These are phyloP conservation scores for Cherax destructor DNA, from an alignment of 1,140 invertebrate genomes.

Conservation along the genomic window DNA sequence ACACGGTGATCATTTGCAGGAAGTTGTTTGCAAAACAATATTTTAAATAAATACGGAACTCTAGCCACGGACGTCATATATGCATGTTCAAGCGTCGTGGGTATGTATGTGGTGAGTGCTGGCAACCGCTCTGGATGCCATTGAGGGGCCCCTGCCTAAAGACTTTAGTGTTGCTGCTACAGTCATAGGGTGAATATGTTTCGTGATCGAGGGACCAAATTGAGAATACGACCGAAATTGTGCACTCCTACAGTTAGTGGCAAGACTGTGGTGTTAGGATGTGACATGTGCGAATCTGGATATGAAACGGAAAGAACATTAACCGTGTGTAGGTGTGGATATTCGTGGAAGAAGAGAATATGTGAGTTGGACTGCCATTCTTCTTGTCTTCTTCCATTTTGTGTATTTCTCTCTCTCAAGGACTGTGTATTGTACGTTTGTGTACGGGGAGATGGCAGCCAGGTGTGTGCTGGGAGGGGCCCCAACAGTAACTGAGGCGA, in stretches of 20 bases:
- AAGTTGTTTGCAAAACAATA: not conserved
- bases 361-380: slow-evolving; percentile 67
- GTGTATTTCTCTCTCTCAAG: slow-evolving; percentile 38
- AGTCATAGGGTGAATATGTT: slow-evolving; percentile 64
- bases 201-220: slow-evolving; percentile 67
- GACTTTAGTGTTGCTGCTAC: slow-evolving; percentile 67
- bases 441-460: not conserved
- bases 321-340: slow-evolving; percentile 70
- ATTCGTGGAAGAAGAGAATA: slow-evolving; percentile 71
- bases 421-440: not conserved
- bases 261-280: slow-evolving; percentile 53
- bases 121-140: slow-evolving; percentile 69
- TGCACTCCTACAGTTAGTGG: slow-evolving; percentile 53
- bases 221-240: slow-evolving; percentile 63
- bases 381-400: slow-evolving; percentile 45
- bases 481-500: not conserved
- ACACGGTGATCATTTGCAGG: not conserved
- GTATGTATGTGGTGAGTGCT: slow-evolving; percentile 50
- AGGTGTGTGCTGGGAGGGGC: not conserved
- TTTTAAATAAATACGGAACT: not conserved
- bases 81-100: slow-evolving; percentile 6
- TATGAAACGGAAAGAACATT: slow-evolving; percentile 71
- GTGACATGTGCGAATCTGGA: slow-evolving; percentile 71
- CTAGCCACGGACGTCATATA: not conserved
- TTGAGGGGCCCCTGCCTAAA: slow-evolving; percentile 71